These are phyloP conservation scores for human (Homo sapiens) DNA, from an alignment of 2,113 vertebrate species.

Conservation along the genomic window DNA sequence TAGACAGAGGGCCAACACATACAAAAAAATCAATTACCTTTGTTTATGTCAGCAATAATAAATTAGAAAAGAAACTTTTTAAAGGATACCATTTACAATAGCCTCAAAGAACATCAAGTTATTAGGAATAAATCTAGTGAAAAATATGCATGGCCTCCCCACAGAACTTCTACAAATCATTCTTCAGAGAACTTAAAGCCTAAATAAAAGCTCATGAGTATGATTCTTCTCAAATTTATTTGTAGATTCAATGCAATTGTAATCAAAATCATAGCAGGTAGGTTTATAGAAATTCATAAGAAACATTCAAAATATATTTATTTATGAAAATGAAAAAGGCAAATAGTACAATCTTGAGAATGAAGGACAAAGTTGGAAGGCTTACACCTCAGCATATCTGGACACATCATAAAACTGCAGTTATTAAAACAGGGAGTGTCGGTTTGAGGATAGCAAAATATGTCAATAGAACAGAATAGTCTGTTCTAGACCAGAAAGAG, in stretches of 20 bases:
- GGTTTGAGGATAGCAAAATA: neutral
- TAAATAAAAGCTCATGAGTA: neutral
- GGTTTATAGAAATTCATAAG: neutral
- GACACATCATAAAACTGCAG: neutral
- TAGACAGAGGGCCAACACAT: neutral
- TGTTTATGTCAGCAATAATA: neutral
- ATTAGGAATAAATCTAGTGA: neutral
- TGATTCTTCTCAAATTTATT: neutral
- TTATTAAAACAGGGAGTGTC: neutral
- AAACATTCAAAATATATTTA: neutral
- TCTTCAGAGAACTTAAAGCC: neutral
- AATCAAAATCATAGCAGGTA: conserved; percentile 4
- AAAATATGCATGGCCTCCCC: neutral
- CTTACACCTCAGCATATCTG: neutral
- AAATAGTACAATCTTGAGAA: neutral
- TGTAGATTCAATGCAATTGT: neutral
- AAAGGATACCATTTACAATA: neutral
- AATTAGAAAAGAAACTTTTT: neutral
- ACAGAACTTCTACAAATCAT: neutral
- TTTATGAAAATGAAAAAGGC: neutral
- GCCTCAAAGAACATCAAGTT: neutral
- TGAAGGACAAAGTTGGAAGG: neutral
- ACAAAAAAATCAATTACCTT: neutral
- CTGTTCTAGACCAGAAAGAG: neutral
- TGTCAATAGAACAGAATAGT: neutral